Base-by-base conservation (phyloP, 1,140 invertebrate species). In the Aphelenchoides fujianensis region DNA sequence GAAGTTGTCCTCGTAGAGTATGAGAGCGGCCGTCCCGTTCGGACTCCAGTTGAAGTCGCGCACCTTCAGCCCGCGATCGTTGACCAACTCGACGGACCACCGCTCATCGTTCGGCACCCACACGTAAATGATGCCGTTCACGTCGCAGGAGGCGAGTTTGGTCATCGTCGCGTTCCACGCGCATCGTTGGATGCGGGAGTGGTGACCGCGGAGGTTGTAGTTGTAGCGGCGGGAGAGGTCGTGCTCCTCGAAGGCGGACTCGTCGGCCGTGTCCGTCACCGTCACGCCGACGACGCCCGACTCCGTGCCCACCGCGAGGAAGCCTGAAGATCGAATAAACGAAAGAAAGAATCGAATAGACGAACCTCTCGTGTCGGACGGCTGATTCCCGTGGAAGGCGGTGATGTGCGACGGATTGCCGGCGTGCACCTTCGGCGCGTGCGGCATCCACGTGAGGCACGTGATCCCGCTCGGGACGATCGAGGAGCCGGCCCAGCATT, bases 121-220 rank as follows among this genome's bases (percentile, higher is more conserved):
- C 2, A 98, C 94, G 86, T 97, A 98, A 80, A 98, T 98, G 34
- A 97, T 93, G 12, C 96, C 96, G 0, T 92, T 94, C 79, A 91
- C 93, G 87, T 98, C 96, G 86, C 95, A 98, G 2, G 94, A 95
- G 1, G 95, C 95, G 69, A 98, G 84, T 85, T 98, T 98, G 86
- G 97, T 94, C 85, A 97, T 98, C 0, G 95, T 93, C 85, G 95
- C 93, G 87, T 98, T 98, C 96, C 96, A 98, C 87, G 93, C 93
- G 23, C 97, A 94, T 36, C 97, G 86, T 69, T 88, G 88, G 87
- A 97, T 94, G 87, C 97, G 92, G 73, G 92, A 93, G 82, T 94
- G 89, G 86, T 98, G 96, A 54, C 95, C 95, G 74, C 95, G 89
- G 53, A 98, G 88, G 87, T 98, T 98, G 86, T 97, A 98, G 86